Evolutionary conservation across 2,888 invertebrate genomes (phyloP).

Genomic region (Dasysyrphus albostriatus): DNA sequence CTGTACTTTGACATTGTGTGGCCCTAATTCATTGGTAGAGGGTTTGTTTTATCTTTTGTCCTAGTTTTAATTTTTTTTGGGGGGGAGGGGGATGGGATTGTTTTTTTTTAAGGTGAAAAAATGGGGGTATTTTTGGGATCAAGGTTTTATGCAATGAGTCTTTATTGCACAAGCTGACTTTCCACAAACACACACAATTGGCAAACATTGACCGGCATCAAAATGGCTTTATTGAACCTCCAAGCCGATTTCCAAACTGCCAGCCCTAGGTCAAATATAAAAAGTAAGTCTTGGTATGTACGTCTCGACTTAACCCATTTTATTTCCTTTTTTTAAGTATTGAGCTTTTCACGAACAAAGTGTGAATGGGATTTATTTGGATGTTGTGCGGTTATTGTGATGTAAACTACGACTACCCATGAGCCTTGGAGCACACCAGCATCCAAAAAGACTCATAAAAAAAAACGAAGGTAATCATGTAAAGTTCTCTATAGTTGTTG

Average conservation of each 20-base stretch:
- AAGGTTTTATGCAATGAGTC: not conserved
- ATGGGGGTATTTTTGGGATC: not conserved
- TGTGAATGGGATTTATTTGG: conserved; percentile 51
- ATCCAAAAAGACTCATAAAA: conserved; percentile 41
- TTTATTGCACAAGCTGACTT: conserved; percentile 16
- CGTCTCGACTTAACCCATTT: not conserved
- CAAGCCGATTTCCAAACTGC: not conserved
- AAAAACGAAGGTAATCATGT: conserved; percentile 52
- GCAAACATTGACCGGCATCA: not conserved
- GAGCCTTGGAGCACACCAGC: conserved; percentile 30
- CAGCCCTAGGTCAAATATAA: not conserved
- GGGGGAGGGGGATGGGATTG: no score
- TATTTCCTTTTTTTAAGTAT: not conserved
- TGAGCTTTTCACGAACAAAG: conserved; percentile 35
- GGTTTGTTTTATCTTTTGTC: conserved; percentile 39
- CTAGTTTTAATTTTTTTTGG: conserved; percentile 14
- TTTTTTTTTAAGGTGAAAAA: not conserved
- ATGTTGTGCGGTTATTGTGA: conserved; percentile 50
- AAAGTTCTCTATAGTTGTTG: conserved; percentile 1
- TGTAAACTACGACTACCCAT: conserved; percentile 30
- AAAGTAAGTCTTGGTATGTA: not conserved
- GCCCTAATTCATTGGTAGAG: conserved; percentile 54
- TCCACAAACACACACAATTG: not conserved
- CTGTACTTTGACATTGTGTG: conserved; percentile 57
- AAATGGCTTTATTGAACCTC: conserved; percentile 6